phyloP scores from a whole-genome alignment of 2,888 invertebrate species.

The Acanthacorydalis orientalis region DNA sequence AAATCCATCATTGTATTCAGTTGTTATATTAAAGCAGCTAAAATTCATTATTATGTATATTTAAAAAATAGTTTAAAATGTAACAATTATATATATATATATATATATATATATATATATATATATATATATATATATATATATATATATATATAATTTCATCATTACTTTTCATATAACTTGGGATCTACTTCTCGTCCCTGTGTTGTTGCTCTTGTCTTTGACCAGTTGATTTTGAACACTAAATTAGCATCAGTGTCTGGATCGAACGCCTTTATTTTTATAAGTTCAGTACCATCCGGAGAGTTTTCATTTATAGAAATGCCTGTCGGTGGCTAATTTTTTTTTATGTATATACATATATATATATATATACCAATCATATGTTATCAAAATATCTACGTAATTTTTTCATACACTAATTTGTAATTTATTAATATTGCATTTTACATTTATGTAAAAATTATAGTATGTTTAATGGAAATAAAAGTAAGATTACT shows the following conservation, averaged over 20 bases:
- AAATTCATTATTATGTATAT: neutral
- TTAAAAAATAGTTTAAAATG: neutral
- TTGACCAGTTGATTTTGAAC: conserved; percentile 41
- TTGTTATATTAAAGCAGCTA: conserved; percentile 28
- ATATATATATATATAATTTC: conserved; percentile 5
- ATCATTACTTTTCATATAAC: conserved; percentile 25
- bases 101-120: neutral
- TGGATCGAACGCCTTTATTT: conserved; percentile 36
- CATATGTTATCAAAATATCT: too few relatives aligned
- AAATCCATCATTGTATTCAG: conserved; percentile 11
- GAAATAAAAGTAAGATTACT: too few relatives aligned
- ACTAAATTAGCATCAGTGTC: conserved; percentile 38
- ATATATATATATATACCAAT: too few relatives aligned
- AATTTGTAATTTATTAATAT: too few relatives aligned
- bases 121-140: neutral
- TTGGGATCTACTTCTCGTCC: conserved; percentile 24
- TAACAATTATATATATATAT: neutral
- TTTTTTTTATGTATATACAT: too few relatives aligned
- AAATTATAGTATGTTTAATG: too few relatives aligned
- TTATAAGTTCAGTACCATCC: conserved; percentile 23
- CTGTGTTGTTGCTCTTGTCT: conserved; percentile 37
- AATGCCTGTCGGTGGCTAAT: conserved; percentile 30
- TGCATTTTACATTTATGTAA: too few relatives aligned
- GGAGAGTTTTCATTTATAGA: conserved; percentile 37
- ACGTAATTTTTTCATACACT: too few relatives aligned